Base-by-base conservation (phyloP, 2,113 vertebrate species). In the Centropristis striata region DNA sequence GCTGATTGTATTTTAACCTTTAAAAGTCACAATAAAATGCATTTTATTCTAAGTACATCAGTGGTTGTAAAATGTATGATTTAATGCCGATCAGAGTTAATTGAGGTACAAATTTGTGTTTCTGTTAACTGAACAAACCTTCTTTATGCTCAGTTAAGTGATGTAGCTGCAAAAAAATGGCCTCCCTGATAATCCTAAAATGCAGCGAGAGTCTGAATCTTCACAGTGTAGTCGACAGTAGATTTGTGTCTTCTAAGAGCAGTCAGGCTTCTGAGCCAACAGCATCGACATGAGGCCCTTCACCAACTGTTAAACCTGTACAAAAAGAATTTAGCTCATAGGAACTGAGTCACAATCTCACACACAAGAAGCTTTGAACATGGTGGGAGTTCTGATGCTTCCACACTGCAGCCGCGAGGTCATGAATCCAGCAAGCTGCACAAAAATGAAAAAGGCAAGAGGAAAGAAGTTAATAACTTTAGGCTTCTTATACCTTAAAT, bases 291-390 rank as follows among this genome's bases (percentile, higher is more conserved):
- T 5, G 59, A 69, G 55, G 73, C 70, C 55, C 46, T 64, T 64
- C 32, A 28, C 64, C 73, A 53, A 69, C 64, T 64, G 70, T 59
- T 84, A 47, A 23, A 71, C 20, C 66, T 39, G 69, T 70, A 9
- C 50, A 23, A 60, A 21, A 37, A 55, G 14, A 64, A 55, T 73
- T 25, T 39, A 50, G 60, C 79, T 69, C 66, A 73, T 49, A 49
- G 61, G 70, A 55, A 28, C 75, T 41, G 41, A 76, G 44, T 81
- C 81, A 61, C 82, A 85, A 51, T 58, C 71, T 41, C n/a, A 71
- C 42, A 16, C 13, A 6, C 23, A 41, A 27, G 23, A 39, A 67
- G 50, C 58, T 64, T 42, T 57, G 54, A 44, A 59, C 47, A 61
- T 13, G 8, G 28, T 14, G 37, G 46, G 63, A 28, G 28, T 23